Percentiles rank a stretch among this genome's conserved stretches.
phyloP scores from a whole-genome alignment of 2,113 vertebrate species.

The Macquaria australasica region DNA sequence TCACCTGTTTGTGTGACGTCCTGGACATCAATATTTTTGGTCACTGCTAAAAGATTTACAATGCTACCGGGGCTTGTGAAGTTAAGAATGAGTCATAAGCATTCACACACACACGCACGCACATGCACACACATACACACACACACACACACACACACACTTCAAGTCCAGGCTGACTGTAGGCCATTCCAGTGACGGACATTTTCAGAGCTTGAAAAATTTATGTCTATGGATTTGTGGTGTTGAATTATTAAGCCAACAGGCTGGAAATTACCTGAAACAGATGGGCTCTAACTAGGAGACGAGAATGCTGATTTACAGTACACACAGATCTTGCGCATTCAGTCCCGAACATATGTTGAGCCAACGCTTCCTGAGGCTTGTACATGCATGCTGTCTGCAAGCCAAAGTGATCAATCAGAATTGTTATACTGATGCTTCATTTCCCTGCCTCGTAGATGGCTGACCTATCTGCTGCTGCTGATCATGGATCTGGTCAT shows the following conservation, averaged over 20 bases:
- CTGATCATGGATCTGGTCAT: constrained; percentile 93
- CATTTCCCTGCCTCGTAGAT: constrained; percentile 82
- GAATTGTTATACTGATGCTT: constrained; percentile 21
- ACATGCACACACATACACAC: background rate
- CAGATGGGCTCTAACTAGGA: constrained; percentile 73
- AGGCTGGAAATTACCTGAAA: constrained; percentile 73
- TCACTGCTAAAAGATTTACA: constrained; percentile 31
- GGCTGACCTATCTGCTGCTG: constrained; percentile 94
- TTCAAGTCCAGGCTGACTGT: constrained; percentile 16
- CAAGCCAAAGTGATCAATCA: constrained; percentile 26
- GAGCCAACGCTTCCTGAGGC: constrained; percentile 17
- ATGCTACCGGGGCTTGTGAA: background rate
- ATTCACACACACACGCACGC: background rate
- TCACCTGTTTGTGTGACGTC: constrained; percentile 5
- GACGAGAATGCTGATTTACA: constrained; percentile 58
- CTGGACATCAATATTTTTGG: constrained; percentile 15
- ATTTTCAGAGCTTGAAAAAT: constrained; percentile 80
- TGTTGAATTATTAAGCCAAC: constrained; percentile 84
- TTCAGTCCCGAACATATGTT: constrained; percentile 52
- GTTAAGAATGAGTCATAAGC: constrained; percentile 46
- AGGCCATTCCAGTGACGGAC: constrained; percentile 66
- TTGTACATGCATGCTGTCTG: constrained; percentile 10
- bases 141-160: constrained; percentile 1
- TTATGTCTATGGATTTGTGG: constrained; percentile 80
- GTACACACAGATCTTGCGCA: constrained; percentile 38